phyloP scores from a whole-genome alignment of 2,888 invertebrate species.

The Deilephila elpenor region DNA sequence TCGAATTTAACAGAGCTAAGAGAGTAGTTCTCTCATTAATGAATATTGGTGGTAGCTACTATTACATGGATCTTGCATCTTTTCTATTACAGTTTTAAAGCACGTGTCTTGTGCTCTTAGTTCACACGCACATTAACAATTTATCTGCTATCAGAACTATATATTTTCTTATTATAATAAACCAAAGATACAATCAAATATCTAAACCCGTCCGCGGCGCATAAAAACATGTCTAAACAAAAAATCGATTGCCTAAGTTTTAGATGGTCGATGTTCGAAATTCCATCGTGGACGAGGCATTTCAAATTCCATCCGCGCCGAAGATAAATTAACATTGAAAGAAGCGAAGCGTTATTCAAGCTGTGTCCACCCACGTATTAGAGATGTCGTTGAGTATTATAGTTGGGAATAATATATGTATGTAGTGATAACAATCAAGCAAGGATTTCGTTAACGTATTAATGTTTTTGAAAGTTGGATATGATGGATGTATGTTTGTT shows the following conservation, averaged over 20 bases:
- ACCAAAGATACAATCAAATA: background rate
- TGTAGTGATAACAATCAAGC: slow-evolving; percentile 1
- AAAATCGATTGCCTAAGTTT: slow-evolving; percentile 18
- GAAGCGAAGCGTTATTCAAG: slow-evolving; percentile 69
- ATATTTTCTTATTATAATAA: background rate
- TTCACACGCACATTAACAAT: background rate
- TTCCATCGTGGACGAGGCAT: slow-evolving; percentile 32
- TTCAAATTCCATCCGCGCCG: slow-evolving; percentile 55
- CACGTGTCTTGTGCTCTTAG: too few species aligned
- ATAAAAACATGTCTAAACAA: slow-evolving; percentile 16
- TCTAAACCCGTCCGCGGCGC: background rate
- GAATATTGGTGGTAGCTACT: too few species aligned
- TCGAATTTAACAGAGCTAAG: too few species aligned
- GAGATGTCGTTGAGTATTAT: slow-evolving; percentile 37
- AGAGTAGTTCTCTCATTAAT: too few species aligned
- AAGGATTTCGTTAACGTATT: background rate
- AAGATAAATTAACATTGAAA: slow-evolving; percentile 65
- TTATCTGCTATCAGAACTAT: background rate
- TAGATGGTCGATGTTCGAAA: slow-evolving; percentile 13
- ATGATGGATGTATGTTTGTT: background rate
- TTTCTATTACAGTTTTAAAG: too few species aligned
- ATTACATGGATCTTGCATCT: too few species aligned
- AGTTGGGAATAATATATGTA: slow-evolving; percentile 4
- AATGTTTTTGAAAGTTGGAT: background rate
- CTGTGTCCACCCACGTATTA: slow-evolving; percentile 69